A percentile compares a stretch with the other conserved stretches of the same genome.
These are phyloP conservation scores for Trissonchulus latispiculum DNA, from an alignment of 2,888 invertebrate species.

Conservation along the genomic window DNA sequence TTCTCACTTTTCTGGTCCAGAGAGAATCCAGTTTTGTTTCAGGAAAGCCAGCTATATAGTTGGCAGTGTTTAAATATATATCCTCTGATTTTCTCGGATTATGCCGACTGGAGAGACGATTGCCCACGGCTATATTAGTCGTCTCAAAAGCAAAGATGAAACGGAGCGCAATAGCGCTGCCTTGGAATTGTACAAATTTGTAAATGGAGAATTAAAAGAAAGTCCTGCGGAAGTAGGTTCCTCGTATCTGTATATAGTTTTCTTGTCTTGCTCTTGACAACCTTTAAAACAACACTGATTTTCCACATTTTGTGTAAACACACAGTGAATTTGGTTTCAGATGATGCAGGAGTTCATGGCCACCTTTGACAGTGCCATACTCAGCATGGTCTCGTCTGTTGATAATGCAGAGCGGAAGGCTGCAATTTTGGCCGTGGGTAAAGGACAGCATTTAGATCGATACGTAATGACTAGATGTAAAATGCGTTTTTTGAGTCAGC, in stretches of 20 bases:
- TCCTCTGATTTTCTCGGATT: no score
- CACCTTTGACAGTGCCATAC: neutral
- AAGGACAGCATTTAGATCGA: neutral
- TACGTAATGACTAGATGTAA: no score
- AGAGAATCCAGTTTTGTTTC: no score
- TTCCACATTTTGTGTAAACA: no score
- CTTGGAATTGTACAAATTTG: slow-evolving; percentile 10
- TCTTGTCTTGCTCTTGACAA: no score
- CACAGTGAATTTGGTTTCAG: no score
- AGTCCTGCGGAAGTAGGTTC: neutral
- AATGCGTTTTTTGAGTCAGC: no score
- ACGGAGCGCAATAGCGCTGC: slow-evolving; percentile 5
- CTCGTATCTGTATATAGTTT: no score
- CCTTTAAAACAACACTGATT: no score
- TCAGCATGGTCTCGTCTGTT: slow-evolving; percentile 16
- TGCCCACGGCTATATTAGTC: slow-evolving; percentile 2
- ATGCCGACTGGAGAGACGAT: slow-evolving; percentile 5
- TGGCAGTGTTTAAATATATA: no score
- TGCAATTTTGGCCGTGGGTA: slow-evolving; percentile 3
- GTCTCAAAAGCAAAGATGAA: neutral
- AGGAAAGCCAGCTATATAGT: no score
- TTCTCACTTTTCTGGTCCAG: no score
- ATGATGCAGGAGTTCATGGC: neutral
- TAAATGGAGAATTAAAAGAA: slow-evolving; percentile 12
- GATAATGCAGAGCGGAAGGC: slow-evolving; percentile 8